Conservation (phyloP, 2,797 vertebrate genomes). For the Micrastur ruficollis region DNA sequence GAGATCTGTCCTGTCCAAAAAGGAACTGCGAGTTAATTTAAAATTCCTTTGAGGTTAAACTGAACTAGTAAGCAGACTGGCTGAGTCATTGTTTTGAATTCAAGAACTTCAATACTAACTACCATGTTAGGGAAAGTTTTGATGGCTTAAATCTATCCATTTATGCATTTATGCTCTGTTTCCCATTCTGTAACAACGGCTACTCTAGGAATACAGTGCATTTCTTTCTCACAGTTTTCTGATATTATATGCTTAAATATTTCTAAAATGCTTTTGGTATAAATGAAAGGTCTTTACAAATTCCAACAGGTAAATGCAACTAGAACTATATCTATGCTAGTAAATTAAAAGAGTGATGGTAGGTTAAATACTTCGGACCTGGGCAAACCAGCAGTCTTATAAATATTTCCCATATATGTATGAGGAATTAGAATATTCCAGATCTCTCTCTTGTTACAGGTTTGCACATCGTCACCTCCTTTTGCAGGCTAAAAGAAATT, state of each 20-base stretch:
- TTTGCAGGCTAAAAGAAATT: not conserved
- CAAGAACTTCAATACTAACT: not conserved
- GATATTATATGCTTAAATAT: not conserved
- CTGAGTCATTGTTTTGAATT: not conserved
- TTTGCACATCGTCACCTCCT: rapidly evolving
- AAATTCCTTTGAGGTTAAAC: not conserved
- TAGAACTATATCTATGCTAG: not conserved
- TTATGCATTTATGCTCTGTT: not conserved
- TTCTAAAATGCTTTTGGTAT: not conserved
- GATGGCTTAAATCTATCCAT: not conserved
- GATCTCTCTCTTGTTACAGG: not conserved
- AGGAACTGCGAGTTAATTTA: not conserved
- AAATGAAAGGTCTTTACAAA: not conserved
- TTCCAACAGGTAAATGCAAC: not conserved
- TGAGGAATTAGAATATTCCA: not conserved
- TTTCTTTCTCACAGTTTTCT: not conserved
- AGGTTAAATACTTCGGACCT: not conserved
- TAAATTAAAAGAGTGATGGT: not conserved
- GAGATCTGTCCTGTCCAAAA: not conserved
- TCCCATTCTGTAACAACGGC: not conserved
- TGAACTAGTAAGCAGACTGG: not conserved
- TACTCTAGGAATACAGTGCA: not conserved
- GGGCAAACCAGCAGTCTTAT: not conserved
- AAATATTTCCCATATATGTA: not conserved
- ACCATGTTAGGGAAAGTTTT: not conserved